phyloP scores from a whole-genome alignment of 2,797 vertebrate genomes.

The Oryzias dopingdopingensis region DNA sequence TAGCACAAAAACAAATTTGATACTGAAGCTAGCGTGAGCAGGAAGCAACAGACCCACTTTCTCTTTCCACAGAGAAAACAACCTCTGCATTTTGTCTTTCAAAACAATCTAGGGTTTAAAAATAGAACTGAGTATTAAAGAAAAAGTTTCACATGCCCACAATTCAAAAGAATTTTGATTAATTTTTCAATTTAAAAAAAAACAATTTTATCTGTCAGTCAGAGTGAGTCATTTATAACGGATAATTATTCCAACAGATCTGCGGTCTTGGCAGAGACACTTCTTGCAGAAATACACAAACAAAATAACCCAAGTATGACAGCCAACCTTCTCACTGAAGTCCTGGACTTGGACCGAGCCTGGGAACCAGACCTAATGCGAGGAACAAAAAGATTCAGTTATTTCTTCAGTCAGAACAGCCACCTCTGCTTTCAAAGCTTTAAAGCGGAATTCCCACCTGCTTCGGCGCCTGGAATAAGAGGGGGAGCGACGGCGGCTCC shows the following conservation, averaged over 20 bases:
- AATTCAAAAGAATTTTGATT: no score
- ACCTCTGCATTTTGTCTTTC: no score
- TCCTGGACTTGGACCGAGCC: slow-evolving; percentile 80
- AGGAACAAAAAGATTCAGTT: slow-evolving; percentile 3
- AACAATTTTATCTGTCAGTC: not conserved
- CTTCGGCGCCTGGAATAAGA: slow-evolving; percentile 81
- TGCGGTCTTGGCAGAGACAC: no score
- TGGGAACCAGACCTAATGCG: slow-evolving; percentile 74
- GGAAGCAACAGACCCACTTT: no score
- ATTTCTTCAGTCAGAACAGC: not conserved
- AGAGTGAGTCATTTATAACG: no score
- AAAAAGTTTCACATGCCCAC: no score
- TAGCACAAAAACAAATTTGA: no score
- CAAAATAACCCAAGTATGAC: not conserved
- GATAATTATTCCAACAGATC: no score
- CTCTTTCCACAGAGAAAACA: no score
- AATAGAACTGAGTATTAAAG: no score
- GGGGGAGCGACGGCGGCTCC: slow-evolving; percentile 75
- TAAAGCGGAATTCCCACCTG: slow-evolving; percentile 61
- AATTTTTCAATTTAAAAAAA: not conserved
- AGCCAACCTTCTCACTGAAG: slow-evolving; percentile 76
- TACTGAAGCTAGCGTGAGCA: no score
- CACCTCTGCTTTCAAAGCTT: not conserved
- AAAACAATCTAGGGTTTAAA: not conserved
- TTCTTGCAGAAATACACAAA: no score